Percentiles rank a stretch among this genome's conserved stretches.
phyloP scores from a whole-genome alignment of 2,797 vertebrate genomes.

The Eulemur mongoz region DNA sequence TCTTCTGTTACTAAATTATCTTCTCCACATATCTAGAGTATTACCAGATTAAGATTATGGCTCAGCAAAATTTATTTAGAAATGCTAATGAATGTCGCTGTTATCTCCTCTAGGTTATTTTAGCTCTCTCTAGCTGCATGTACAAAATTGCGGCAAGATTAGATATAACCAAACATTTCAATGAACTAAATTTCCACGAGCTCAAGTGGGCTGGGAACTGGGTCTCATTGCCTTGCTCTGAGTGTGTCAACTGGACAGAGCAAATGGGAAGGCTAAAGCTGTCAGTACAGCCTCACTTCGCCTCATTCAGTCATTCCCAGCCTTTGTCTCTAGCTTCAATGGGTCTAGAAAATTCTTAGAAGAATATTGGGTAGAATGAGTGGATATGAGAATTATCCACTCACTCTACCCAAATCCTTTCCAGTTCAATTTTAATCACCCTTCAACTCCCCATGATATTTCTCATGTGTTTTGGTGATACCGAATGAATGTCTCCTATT shows the following conservation, averaged over 20 bases:
- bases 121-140: not conserved
- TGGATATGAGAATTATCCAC: not conserved
- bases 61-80: slow-evolving; percentile 11
- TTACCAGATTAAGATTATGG: slow-evolving; percentile 26
- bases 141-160: not conserved
- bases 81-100: not conserved
- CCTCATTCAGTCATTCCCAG: not conserved
- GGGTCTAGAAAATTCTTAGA: not conserved
- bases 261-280: not conserved
- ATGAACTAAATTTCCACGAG: not conserved
- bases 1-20: slow-evolving; percentile 54
- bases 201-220: not conserved
- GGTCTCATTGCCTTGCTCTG: not conserved
- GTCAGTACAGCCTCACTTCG: not conserved
- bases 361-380: not conserved
- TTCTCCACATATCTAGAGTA: slow-evolving; percentile 30
- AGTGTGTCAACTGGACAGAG: not conserved
- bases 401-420: not conserved
- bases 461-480: not conserved
- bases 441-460: not conserved
- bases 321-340: not conserved
- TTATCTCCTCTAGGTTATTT: slow-evolving; percentile 33
- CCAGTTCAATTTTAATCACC: not conserved
- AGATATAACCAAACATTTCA: not conserved
- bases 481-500: not conserved